Conservation (phyloP, 2,888 invertebrate species). For the Drosophila tanythrix region DNA sequence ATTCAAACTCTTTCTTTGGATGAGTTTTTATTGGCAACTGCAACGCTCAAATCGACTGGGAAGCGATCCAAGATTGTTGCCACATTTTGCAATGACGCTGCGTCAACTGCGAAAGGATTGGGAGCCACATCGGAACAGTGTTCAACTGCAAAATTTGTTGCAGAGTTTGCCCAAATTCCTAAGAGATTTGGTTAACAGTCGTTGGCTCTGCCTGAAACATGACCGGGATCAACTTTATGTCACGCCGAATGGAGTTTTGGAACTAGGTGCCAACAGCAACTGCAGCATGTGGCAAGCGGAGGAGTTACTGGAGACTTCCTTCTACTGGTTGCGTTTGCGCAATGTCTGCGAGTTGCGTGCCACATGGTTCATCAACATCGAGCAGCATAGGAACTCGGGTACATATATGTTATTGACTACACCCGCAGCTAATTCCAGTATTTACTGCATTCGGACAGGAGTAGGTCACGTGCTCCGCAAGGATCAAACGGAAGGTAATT, state of each 20-base stretch:
- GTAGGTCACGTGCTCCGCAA: slow-evolving; percentile 10
- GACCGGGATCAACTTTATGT: slow-evolving; percentile 38
- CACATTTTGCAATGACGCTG: slow-evolving; percentile 61
- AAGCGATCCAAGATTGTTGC: slow-evolving; percentile 22
- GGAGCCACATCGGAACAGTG: slow-evolving; percentile 4
- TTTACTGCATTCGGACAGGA: slow-evolving; percentile 38
- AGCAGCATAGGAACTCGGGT: neutral
- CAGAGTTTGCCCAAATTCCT: slow-evolving; percentile 59
- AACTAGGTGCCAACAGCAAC: slow-evolving; percentile 53
- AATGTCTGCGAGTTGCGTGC: slow-evolving; percentile 40
- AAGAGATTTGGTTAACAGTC: slow-evolving; percentile 41
- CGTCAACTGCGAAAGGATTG: slow-evolving; percentile 18
- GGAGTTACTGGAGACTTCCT: neutral
- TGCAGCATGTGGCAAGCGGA: slow-evolving; percentile 59
- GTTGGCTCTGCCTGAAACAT: slow-evolving; percentile 62
- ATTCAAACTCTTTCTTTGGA: slow-evolving; percentile 56
- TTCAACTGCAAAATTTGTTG: slow-evolving; percentile 65
- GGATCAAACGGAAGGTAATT: neutral
- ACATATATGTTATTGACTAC: slow-evolving; percentile 23
- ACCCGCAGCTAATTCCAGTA: slow-evolving; percentile 4
- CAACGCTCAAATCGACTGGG: slow-evolving; percentile 24
- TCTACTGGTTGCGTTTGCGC: slow-evolving; percentile 34
- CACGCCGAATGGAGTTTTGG: slow-evolving; percentile 9
- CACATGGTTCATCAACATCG: slow-evolving; percentile 43
- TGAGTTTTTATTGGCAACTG: slow-evolving; percentile 64